A percentile compares a stretch with the other conserved stretches of the same genome.
These are phyloP conservation scores for Formica exsecta DNA, from an alignment of 1,140 invertebrate genomes.

Conservation along the genomic window DNA sequence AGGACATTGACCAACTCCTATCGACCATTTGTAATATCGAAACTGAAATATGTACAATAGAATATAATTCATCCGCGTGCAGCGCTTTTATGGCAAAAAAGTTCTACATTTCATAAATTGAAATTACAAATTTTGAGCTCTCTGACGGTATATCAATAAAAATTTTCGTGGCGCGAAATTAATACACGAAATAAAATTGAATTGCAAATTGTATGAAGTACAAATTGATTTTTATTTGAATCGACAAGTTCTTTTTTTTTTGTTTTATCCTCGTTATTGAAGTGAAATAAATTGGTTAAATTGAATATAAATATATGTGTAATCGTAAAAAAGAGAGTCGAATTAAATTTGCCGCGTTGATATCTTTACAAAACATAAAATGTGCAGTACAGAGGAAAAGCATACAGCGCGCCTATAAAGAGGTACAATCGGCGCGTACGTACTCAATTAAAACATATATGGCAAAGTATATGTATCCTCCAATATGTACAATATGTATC, in stretches of 20 bases:
- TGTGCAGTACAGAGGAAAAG: not conserved
- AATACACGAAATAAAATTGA: conserved; percentile 34
- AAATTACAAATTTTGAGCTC: conserved; percentile 5
- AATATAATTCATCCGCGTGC: not conserved
- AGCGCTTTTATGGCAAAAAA: not conserved
- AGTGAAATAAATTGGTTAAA: conserved; percentile 48
- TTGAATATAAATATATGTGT: conserved; percentile 15
- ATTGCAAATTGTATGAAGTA: conserved; percentile 19
- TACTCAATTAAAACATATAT: conserved; percentile 53
- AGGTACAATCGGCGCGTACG: conserved; percentile 7
- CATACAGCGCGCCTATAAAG: not conserved
- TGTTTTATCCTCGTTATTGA: conserved; percentile 45
- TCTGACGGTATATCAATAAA: conserved; percentile 1
- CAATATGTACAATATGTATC: conserved; percentile 22
- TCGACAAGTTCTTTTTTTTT: conserved; percentile 19
- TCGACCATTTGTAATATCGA: conserved; percentile 14
- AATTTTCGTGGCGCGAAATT: conserved; percentile 16
- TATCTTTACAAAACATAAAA: conserved; percentile 35
- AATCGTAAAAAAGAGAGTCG: conserved; percentile 14
- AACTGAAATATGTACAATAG: not conserved
- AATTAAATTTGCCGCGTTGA: conserved; percentile 35
- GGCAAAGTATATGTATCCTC: not conserved
- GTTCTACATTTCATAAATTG: conserved; percentile 21
- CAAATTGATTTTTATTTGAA: conserved; percentile 45
- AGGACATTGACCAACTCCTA: conserved; percentile 20